A percentile compares a stretch with the other conserved stretches of the same genome.
Conservation (phyloP, 2,113 vertebrate species). For the Dasypus novemcinctus region DNA sequence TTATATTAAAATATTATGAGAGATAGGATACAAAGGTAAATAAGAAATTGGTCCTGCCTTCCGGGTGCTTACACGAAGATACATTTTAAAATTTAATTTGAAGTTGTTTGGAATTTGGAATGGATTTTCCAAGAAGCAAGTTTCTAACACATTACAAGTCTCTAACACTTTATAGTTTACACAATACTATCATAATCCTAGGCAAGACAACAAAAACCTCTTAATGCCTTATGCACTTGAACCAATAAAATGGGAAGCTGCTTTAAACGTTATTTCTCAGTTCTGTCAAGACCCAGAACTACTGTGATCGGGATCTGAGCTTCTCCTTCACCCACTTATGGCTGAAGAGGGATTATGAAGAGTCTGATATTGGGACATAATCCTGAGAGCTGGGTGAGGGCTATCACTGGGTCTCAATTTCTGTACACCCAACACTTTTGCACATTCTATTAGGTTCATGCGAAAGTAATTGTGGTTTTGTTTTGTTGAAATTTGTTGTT, state of each 20-base stretch:
- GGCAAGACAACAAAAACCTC: neutral
- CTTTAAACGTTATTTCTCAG: neutral
- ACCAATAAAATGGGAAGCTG: neutral
- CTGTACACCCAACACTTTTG: neutral
- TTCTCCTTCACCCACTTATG: neutral
- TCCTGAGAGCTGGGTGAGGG: neutral
- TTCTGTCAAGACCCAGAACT: neutral
- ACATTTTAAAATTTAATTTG: constrained; percentile 42
- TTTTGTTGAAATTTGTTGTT: no score
- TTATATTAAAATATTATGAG: constrained; percentile 52
- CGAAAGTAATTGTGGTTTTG: no score
- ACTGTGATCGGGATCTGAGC: neutral
- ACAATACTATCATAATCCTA: constrained; percentile 32
- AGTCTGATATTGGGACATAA: neutral
- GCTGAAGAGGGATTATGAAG: neutral
- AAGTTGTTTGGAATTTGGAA: constrained; percentile 55
- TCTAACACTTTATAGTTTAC: neutral
- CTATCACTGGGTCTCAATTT: neutral
- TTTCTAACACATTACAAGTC: constrained; percentile 15
- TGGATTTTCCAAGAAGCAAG: constrained; percentile 53
- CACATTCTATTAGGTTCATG: no score
- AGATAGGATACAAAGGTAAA: neutral
- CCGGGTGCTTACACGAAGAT: constrained; percentile 28
- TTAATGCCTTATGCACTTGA: neutral
- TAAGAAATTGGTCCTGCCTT: constrained; percentile 45